phyloP scores from a whole-genome alignment of 2,888 invertebrate genomes.

The Oasisia sp. region DNA sequence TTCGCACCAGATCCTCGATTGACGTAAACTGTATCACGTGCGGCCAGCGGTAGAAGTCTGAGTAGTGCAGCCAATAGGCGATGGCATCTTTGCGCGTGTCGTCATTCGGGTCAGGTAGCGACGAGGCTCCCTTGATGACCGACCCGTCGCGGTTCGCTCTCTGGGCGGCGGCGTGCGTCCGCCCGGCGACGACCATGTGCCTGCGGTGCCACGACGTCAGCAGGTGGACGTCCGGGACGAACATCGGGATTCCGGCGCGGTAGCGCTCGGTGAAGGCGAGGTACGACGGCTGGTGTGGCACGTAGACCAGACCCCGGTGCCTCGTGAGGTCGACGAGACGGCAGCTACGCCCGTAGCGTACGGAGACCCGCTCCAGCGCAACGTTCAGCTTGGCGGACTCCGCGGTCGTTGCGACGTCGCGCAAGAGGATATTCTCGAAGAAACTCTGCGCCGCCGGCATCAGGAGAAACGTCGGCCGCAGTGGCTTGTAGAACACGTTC shows the following conservation, averaged over 20 bases:
- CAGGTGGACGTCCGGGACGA: constrained; percentile 35
- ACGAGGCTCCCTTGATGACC: constrained; percentile 58
- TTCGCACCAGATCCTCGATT: constrained; percentile 33
- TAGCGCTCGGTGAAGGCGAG: constrained; percentile 40
- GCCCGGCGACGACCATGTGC: constrained; percentile 35
- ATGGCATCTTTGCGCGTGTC: constrained; percentile 30
- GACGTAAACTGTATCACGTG: constrained; percentile 35
- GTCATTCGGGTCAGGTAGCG: constrained; percentile 37
- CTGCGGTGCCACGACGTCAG: constrained; percentile 36
- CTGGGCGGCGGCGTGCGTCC: constrained; percentile 31
- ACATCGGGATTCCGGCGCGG: constrained; percentile 40
- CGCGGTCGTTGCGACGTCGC: background rate
- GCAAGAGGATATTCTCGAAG: constrained; percentile 19
- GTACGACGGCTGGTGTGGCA: constrained; percentile 38
- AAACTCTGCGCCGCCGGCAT: constrained; percentile 25
- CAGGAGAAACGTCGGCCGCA: constrained; percentile 25
- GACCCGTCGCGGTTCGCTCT: constrained; percentile 26
- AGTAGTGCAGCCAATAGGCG: constrained; percentile 35
- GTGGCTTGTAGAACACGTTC: constrained; percentile 27
- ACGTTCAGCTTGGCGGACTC: constrained; percentile 7
- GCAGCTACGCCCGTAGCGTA: constrained; percentile 27
- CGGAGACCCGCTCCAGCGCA: background rate
- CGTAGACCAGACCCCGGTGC: constrained; percentile 33
- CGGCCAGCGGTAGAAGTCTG: constrained; percentile 38
- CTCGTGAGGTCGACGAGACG: constrained; percentile 28